A percentile compares a stretch with the other conserved stretches of the same genome.
These are phyloP conservation scores for Tenthredo distinguenda DNA, from an alignment of 2,888 invertebrate species.

Conservation along the genomic window DNA sequence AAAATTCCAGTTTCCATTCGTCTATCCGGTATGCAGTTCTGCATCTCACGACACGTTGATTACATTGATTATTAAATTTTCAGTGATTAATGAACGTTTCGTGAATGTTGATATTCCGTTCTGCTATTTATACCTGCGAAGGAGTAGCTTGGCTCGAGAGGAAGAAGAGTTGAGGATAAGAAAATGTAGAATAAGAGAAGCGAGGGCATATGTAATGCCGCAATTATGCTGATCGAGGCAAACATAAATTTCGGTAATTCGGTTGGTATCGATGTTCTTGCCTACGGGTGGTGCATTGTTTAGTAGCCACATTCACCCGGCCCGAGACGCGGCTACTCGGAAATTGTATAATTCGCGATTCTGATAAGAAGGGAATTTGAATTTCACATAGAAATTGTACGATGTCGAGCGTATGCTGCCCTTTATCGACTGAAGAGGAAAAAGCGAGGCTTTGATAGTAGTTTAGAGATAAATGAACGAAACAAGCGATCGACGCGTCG, in stretches of 20 bases:
- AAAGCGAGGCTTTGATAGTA: not conserved
- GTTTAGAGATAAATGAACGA: not conserved
- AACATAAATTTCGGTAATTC: constrained; percentile 39
- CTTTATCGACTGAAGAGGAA: not conserved
- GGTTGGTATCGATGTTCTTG: constrained; percentile 2
- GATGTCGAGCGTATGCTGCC: not conserved
- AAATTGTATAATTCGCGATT: constrained; percentile 24
- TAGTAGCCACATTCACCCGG: not conserved
- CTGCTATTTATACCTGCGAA: not conserved
- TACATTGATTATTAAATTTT: not conserved
- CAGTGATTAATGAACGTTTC: not conserved
- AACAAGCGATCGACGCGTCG: not conserved
- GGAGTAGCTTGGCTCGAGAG: not conserved
- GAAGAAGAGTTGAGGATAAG: not conserved
- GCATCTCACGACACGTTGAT: constrained; percentile 1
- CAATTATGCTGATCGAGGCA: constrained; percentile 25
- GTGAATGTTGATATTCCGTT: not conserved
- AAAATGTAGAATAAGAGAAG: not conserved
- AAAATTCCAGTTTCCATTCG: constrained; percentile 11
- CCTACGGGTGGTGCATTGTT: constrained; percentile 8
- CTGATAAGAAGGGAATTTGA: not conserved
- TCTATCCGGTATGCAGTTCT: not conserved
- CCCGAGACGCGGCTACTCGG: not conserved
- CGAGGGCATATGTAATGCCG: not conserved
- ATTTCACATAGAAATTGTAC: not conserved